Evolutionary conservation across 2,888 invertebrate species (phyloP).

Genomic region (Macrostomum cliftonense): DNA sequence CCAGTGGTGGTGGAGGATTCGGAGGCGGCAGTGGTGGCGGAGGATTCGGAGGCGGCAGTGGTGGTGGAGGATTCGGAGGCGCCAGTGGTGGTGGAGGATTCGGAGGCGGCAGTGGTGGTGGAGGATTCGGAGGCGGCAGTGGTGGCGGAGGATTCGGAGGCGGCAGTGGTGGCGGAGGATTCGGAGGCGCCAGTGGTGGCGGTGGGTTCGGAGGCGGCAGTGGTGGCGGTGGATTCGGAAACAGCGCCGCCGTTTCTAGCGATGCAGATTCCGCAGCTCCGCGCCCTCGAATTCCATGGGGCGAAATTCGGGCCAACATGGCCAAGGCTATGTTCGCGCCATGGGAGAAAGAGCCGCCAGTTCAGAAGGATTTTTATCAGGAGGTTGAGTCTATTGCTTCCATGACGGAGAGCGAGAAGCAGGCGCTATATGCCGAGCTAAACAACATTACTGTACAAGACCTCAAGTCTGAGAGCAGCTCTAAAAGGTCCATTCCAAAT

Average conservation of each 20-base stretch:
- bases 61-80: conserved; percentile 7
- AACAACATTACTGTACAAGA: conserved; percentile 48
- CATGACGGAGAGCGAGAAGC: conserved; percentile 49
- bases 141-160: neutral
- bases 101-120: conserved; percentile 4
- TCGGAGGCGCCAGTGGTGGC: too few species aligned
- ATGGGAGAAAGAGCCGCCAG: conserved; percentile 24
- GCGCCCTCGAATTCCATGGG: too few species aligned
- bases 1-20: conserved; percentile 4
- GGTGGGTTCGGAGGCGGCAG: too few species aligned
- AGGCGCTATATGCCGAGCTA: conserved; percentile 41
- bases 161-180: neutral
- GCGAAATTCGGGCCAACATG: too few species aligned
- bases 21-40: conserved; percentile 6
- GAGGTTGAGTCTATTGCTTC: conserved; percentile 54
- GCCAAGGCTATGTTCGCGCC: conserved; percentile 2
- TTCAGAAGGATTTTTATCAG: conserved; percentile 62
- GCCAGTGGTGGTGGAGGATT: conserved; percentile 3
- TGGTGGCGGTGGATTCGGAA: too few species aligned
- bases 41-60: conserved; percentile 1
- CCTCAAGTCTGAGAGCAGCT: conserved; percentile 13
- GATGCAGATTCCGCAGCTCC: too few species aligned
- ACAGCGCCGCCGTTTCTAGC: too few species aligned
- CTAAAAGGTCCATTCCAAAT: conserved; percentile 47
- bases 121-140: conserved; percentile 1